phyloP scores from a whole-genome alignment of 2,797 vertebrate species.

The Squalus acanthias region DNA sequence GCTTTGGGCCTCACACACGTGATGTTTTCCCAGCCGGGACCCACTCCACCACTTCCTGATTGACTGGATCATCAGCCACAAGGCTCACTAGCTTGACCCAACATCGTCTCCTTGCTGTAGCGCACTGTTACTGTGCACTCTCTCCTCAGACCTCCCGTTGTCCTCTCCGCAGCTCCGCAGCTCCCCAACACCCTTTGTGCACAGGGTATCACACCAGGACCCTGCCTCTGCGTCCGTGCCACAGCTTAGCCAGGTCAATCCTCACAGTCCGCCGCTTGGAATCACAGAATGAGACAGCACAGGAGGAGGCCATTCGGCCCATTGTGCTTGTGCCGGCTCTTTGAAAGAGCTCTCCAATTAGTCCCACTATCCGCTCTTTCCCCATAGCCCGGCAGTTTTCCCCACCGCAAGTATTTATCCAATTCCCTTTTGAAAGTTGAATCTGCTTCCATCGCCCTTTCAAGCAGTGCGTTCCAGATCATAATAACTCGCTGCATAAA shows the following conservation, averaged over 20 bases:
- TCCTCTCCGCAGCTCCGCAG: background rate
- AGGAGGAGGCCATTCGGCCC: background rate
- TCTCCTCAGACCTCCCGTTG: background rate
- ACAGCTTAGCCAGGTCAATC: background rate
- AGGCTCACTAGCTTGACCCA: background rate
- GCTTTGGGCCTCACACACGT: background rate
- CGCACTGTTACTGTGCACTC: background rate
- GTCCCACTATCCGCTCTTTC: background rate
- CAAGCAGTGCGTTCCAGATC: background rate
- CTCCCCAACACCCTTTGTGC: background rate
- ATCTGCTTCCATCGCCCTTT: background rate
- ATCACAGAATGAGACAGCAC: background rate
- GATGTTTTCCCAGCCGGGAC: background rate
- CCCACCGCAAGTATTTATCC: background rate
- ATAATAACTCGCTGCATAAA: no score
- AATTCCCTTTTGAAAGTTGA: background rate
- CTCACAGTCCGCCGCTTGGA: background rate
- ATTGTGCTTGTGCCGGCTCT: background rate
- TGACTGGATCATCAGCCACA: background rate
- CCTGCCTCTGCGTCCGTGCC: background rate
- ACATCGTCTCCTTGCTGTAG: background rate
- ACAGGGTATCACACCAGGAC: background rate
- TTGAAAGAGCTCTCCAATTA: background rate
- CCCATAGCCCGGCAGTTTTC: background rate
- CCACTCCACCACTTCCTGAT: background rate